Evolutionary conservation across 2,888 invertebrate genomes (phyloP).

Genomic region (Shargacucullia verbasci): DNA sequence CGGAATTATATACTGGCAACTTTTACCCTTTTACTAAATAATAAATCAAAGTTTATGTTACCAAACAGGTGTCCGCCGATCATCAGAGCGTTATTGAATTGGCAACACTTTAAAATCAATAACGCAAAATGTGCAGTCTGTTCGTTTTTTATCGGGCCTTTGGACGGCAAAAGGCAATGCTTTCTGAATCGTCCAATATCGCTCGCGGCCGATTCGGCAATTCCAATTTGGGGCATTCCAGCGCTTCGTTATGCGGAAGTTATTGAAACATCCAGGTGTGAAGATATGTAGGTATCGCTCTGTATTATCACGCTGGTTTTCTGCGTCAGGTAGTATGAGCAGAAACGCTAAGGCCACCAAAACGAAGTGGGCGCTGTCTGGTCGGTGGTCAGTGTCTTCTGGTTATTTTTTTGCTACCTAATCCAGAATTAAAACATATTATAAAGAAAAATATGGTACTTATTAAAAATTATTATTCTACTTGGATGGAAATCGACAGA

Average conservation of each 20-base stretch:
- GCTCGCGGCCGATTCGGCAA: constrained; percentile 55
- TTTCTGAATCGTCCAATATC: constrained; percentile 70
- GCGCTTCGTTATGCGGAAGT: constrained; percentile 44
- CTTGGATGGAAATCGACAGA: no score
- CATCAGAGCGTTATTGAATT: constrained; percentile 28
- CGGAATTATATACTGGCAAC: no score
- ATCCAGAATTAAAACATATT: no score
- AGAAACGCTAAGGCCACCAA: constrained; percentile 8
- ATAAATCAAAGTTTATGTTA: constrained; percentile 32
- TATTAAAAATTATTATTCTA: no score
- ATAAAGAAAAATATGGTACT: no score
- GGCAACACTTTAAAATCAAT: constrained; percentile 46
- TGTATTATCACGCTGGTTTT: constrained; percentile 27
- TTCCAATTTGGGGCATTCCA: constrained; percentile 64
- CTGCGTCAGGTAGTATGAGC: constrained; percentile 12
- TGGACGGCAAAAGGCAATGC: constrained; percentile 56
- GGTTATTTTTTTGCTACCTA: no score
- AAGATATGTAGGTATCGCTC: constrained; percentile 8
- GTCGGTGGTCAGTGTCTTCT: no score
- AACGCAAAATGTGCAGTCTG: constrained; percentile 39
- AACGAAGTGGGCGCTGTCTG: no score
- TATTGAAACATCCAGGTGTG: constrained; percentile 52
- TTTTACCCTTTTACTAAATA: constrained; percentile 5
- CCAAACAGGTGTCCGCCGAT: constrained; percentile 26
- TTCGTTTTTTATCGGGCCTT: constrained; percentile 35